Percentiles rank a stretch among this genome's conserved stretches.
These are phyloP conservation scores for Pocota personata DNA, from an alignment of 2,888 invertebrate genomes.

Conservation along the genomic window DNA sequence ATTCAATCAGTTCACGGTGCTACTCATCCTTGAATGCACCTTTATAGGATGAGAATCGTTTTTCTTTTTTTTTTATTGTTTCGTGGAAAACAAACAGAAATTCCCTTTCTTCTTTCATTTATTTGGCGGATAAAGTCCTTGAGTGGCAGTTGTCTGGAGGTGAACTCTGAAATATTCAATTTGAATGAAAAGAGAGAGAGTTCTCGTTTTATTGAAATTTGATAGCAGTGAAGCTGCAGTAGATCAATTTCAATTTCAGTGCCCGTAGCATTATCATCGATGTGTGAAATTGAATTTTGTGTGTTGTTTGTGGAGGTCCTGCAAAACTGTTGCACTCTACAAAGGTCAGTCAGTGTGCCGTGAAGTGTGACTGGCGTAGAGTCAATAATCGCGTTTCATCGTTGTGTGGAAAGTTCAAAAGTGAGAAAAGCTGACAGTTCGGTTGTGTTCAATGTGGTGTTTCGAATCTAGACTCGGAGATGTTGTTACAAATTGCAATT, in stretches of 20 bases:
- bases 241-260: slow-evolving; percentile 57
- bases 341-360: slow-evolving; percentile 22
- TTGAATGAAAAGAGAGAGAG: slow-evolving; percentile 16
- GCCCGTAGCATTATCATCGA: slow-evolving; percentile 45
- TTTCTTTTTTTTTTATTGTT: slow-evolving; percentile 47
- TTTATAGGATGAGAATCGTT: slow-evolving; percentile 1
- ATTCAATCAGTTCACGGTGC: slow-evolving; percentile 49
- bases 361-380: slow-evolving; percentile 23
- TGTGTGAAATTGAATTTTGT: slow-evolving; percentile 64
- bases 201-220: slow-evolving; percentile 50
- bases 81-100: slow-evolving; percentile 61
- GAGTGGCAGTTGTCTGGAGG: slow-evolving; percentile 68
- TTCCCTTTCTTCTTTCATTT: slow-evolving; percentile 38
- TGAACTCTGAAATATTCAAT: slow-evolving; percentile 61
- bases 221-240: slow-evolving; percentile 39
- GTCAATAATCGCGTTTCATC: background rate
- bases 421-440: too few species aligned
- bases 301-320: slow-evolving; percentile 29
- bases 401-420: too few species aligned
- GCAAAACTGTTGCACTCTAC: slow-evolving; percentile 26
- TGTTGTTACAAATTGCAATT: too few species aligned
- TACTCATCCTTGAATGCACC: slow-evolving; percentile 63
- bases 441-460: too few species aligned
- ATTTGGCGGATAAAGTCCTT: slow-evolving; percentile 31
- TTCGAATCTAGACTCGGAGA: too few species aligned